phyloP scores from a whole-genome alignment of 2,888 invertebrate genomes.

The Caenorhabditis panamensis region DNA sequence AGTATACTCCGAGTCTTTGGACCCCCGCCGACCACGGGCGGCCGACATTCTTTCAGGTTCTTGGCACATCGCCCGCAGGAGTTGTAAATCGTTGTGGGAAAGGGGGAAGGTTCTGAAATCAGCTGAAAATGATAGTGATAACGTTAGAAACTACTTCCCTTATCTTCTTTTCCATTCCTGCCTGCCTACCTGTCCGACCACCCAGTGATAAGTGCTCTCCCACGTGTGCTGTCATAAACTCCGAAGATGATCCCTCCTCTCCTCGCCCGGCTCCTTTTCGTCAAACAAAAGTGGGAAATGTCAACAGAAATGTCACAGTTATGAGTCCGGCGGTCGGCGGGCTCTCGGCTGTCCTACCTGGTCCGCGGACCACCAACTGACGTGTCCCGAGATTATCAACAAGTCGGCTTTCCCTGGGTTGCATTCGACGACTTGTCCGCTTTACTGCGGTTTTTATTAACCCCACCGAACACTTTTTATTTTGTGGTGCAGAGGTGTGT shows the following conservation, averaged over 20 bases:
- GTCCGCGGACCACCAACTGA: conserved; percentile 71
- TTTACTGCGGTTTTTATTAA: not conserved
- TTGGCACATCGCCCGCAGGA: not conserved
- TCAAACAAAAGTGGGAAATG: conserved; percentile 46
- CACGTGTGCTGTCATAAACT: conserved; percentile 30
- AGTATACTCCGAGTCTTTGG: not conserved
- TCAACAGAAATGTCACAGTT: conserved; percentile 49
- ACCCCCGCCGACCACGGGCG: not conserved
- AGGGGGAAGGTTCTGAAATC: no score
- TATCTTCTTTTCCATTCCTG: no score
- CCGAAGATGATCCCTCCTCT: conserved; percentile 5
- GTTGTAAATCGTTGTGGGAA: no score
- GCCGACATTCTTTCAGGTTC: not conserved
- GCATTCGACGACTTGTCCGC: conserved; percentile 1
- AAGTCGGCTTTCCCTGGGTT: not conserved
- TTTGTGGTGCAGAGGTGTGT: no score
- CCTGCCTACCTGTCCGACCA: not conserved
- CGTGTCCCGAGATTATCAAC: conserved; percentile 12
- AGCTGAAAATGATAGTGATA: no score
- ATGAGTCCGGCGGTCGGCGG: conserved; percentile 46
- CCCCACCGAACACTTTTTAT: not conserved
- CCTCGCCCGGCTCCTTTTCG: conserved; percentile 13
- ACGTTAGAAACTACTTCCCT: no score
- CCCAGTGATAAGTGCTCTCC: conserved; percentile 7
- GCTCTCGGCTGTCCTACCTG: conserved; percentile 65